A percentile compares a stretch with the other conserved stretches of the same genome.
phyloP scores from a whole-genome alignment of 2,888 invertebrate genomes.

The Cyaniris semiargus region DNA sequence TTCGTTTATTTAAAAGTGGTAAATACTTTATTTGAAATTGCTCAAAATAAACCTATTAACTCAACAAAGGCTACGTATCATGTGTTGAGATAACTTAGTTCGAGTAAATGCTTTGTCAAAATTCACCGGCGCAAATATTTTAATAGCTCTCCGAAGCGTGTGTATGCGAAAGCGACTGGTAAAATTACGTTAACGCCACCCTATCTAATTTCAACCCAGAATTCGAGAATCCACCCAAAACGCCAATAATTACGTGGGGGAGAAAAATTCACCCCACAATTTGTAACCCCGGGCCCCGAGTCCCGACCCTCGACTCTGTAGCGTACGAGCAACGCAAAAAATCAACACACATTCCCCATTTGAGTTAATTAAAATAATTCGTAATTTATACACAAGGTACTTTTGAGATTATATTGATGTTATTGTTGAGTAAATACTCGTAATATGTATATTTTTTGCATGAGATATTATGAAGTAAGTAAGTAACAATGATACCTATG shows the following conservation, averaged over 20 bases:
- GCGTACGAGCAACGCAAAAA: conserved; percentile 32
- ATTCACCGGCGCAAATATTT: neutral
- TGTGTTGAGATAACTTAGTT: neutral
- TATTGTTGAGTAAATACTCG: neutral
- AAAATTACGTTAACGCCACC: conserved; percentile 41
- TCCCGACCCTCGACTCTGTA: conserved; percentile 34
- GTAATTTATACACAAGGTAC: neutral
- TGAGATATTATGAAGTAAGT: neutral
- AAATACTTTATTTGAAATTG: too few relatives aligned
- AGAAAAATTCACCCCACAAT: conserved; percentile 57
- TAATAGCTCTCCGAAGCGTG: conserved; percentile 34
- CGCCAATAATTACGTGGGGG: conserved; percentile 66
- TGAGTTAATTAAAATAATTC: conserved; percentile 7
- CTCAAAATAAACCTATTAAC: neutral
- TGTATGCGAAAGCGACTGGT: neutral
- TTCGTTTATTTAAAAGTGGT: too few relatives aligned
- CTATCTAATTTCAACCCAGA: conserved; percentile 50
- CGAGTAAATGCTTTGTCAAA: neutral
- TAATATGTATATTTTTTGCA: neutral
- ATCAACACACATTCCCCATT: conserved; percentile 22
- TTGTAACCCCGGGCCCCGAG: conserved; percentile 38
- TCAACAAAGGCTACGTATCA: neutral
- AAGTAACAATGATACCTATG: too few relatives aligned
- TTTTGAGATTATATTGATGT: neutral
- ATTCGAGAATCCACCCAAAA: conserved; percentile 63